Evolutionary conservation across 2,797 vertebrate genomes (phyloP).

Genomic region (Neomorphus geoffroyi): DNA sequence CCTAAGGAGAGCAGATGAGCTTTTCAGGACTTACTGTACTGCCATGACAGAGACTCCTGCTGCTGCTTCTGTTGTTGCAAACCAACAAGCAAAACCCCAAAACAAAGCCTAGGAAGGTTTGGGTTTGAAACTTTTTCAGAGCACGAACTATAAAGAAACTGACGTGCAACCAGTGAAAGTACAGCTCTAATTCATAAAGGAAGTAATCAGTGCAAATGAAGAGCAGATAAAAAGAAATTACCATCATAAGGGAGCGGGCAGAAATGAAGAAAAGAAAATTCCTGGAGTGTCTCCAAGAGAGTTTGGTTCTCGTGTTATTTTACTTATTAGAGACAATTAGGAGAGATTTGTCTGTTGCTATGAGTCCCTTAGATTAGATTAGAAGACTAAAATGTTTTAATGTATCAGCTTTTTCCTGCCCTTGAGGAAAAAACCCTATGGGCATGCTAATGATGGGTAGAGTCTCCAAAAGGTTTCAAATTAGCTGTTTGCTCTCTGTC

Average conservation of each 20-base stretch:
- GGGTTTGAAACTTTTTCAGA: background rate
- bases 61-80: background rate
- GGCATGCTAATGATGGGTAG: background rate
- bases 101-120: background rate
- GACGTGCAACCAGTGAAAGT: background rate
- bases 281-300: constrained; percentile 4
- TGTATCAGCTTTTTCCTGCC: background rate
- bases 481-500: background rate
- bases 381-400: constrained; percentile 19
- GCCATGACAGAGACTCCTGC: background rate
- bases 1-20: background rate
- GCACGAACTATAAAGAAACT: background rate
- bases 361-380: constrained; percentile 23
- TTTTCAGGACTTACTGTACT: background rate
- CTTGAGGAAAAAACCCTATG: background rate
- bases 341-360: constrained; percentile 8
- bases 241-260: background rate
- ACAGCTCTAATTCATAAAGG: constrained; percentile 9
- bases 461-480: background rate
- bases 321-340: constrained; percentile 31
- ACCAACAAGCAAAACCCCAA: background rate
- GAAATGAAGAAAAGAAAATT: constrained; percentile 30
- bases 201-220: constrained; percentile 45
- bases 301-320: constrained; percentile 33
- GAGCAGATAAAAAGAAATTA: constrained; percentile 49